Percentiles rank a stretch among this genome's conserved stretches.
Evolutionary conservation across 2,797 vertebrate genomes (phyloP).

Genomic region (Protonibea diacanthus): DNA sequence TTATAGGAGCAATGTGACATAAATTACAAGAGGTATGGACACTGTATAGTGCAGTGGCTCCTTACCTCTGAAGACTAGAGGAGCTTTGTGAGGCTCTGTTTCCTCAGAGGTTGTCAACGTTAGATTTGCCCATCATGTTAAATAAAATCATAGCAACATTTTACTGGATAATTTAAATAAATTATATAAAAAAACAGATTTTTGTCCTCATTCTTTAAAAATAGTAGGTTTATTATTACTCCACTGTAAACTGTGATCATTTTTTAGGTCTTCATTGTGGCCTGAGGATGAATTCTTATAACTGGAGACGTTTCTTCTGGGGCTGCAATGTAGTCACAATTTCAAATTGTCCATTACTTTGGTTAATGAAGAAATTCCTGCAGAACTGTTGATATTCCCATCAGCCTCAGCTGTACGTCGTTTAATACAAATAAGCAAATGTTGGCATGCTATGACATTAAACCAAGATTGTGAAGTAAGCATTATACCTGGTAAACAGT

Average conservation of each 20-base stretch:
- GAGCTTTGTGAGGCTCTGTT: too few relatives aligned
- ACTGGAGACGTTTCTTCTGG: neutral
- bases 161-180: too few relatives aligned
- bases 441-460: neutral
- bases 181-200: too few relatives aligned
- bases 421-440: neutral
- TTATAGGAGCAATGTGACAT: conserved; percentile 37
- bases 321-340: too few relatives aligned
- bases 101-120: too few relatives aligned
- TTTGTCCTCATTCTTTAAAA: too few relatives aligned
- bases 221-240: too few relatives aligned
- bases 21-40: conserved; percentile 3
- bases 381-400: neutral
- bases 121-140: too few relatives aligned
- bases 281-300: neutral
- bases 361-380: neutral
- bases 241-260: too few relatives aligned
- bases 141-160: too few relatives aligned
- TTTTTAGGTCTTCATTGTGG: neutral
- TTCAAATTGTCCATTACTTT: neutral
- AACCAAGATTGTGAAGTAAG: neutral
- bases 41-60: neutral
- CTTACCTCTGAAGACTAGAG: too few relatives aligned
- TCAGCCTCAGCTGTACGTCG: too few relatives aligned
- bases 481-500: neutral